phyloP scores from a whole-genome alignment of 2,888 invertebrate genomes.

The Aphodius sticticus region DNA sequence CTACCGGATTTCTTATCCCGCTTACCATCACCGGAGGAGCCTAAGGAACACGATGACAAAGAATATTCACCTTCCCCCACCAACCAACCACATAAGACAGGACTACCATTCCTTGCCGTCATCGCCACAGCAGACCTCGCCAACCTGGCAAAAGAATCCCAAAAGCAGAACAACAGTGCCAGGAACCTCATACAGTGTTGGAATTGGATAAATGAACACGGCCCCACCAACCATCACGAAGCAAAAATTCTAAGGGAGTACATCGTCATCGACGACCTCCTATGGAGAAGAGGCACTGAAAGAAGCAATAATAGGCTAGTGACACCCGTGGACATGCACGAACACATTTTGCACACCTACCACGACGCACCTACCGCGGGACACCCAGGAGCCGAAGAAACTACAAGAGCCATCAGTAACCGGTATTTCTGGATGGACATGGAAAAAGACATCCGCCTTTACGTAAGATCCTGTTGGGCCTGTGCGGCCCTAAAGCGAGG shows the following conservation, averaged over 20 bases:
- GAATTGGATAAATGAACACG: neutral
- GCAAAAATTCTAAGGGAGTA: neutral
- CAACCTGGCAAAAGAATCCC: neutral
- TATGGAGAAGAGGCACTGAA: neutral
- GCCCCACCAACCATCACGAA: neutral
- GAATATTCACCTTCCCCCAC: slow-evolving; percentile 35
- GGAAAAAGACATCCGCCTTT: too few species aligned
- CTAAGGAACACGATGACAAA: too few species aligned
- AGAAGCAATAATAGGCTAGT: neutral
- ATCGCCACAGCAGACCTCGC: neutral
- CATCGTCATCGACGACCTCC: neutral
- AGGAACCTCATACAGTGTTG: neutral
- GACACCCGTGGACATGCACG: neutral
- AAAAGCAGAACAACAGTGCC: neutral
- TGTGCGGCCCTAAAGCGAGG: slow-evolving; percentile 33
- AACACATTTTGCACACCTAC: neutral
- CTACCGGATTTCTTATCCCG: slow-evolving; percentile 8
- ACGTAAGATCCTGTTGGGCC: slow-evolving; percentile 19
- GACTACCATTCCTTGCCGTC: neutral
- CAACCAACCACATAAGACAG: neutral
- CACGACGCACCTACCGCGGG: slow-evolving; percentile 7
- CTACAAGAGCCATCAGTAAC: slow-evolving; percentile 10
- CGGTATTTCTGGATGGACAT: slow-evolving; percentile 17
- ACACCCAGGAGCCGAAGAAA: neutral
- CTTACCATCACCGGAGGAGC: too few species aligned